Conservation (phyloP, 2,797 vertebrate genomes). For the Naso thynnoides region DNA sequence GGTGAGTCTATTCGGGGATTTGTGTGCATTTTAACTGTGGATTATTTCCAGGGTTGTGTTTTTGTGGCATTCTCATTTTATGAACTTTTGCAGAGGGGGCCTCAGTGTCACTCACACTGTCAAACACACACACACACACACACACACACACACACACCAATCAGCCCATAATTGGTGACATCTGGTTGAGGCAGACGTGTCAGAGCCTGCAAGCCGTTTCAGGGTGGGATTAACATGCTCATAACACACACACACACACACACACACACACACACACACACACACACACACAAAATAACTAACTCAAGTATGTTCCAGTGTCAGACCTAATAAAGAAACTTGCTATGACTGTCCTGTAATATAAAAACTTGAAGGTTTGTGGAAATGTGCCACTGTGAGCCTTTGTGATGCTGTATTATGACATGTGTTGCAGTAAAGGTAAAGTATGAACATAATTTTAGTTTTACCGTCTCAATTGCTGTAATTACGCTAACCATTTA, state of each 20-base stretch:
- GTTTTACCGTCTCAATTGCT: neutral
- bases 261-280: neutral
- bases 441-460: neutral
- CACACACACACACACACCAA: constrained; percentile 30
- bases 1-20: constrained; percentile 40
- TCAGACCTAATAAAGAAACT: neutral
- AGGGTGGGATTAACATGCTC: constrained; percentile 50
- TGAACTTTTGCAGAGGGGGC: constrained; percentile 9
- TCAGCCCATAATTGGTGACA: constrained; percentile 70
- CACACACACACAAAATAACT: too few relatives aligned
- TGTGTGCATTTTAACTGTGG: constrained; percentile 42
- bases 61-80: constrained; percentile 53
- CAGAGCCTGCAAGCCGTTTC: constrained; percentile 28
- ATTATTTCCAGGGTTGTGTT: constrained; percentile 56
- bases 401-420: neutral
- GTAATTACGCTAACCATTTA: neutral
- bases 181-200: constrained; percentile 65
- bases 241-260: constrained; percentile 14
- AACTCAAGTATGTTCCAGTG: neutral
- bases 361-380: neutral
- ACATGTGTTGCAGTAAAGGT: neutral
- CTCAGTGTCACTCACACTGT: constrained; percentile 12
- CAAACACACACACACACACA: constrained; percentile 20
- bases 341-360: neutral
- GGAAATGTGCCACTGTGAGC: neutral